Base-by-base conservation (phyloP, 2,797 vertebrate species). In the Rhinophrynus dorsalis region DNA sequence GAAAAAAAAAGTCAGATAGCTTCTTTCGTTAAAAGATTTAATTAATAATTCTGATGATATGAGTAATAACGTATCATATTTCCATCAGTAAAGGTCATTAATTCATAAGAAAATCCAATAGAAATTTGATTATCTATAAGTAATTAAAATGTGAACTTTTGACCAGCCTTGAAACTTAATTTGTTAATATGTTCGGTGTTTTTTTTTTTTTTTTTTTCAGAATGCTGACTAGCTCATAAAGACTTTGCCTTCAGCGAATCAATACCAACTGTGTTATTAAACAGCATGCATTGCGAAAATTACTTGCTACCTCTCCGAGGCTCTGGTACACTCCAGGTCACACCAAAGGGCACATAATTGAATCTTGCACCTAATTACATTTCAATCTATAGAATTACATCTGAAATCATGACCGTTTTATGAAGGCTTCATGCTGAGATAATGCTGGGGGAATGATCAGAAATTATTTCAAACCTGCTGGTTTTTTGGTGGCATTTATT, bases 201-300 rank as follows among this genome's bases (percentile, higher is more conserved):
- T 58, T 63, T 55, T 33, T 12, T 54, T 44, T 61, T 51, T 51
- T 72, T 80, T 81, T 23, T 27, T 21, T 80, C 74, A 83, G 86
- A 79, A 75, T 78, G 66, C 78, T 80, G 76, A 86, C 75, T 84
- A 80, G 78, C 82, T 78, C 71, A 81, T 77, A 83, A 0, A 20
- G 74, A 66, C 64, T 81, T 84, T 78, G 81, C 78, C 71, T 82
- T 77, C 44, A 81, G 76, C 68, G 81, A 86, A 85, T 84, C 69
- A 57, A 83, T 85, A 83, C 0, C 10, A 71, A 88, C 79, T 61
- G 74, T 76, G 75, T 80, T 83, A 79, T 83, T 76, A 77, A 84
- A 78, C 76, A 83, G 76, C 69, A 77, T 61, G 61, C 0, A 3
- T 76, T 78, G 76, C 69, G 71, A 76, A 85, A 83, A 84, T 67